phyloP scores from a whole-genome alignment of 1,140 invertebrate genomes.

The Aphaenogaster rudis region DNA sequence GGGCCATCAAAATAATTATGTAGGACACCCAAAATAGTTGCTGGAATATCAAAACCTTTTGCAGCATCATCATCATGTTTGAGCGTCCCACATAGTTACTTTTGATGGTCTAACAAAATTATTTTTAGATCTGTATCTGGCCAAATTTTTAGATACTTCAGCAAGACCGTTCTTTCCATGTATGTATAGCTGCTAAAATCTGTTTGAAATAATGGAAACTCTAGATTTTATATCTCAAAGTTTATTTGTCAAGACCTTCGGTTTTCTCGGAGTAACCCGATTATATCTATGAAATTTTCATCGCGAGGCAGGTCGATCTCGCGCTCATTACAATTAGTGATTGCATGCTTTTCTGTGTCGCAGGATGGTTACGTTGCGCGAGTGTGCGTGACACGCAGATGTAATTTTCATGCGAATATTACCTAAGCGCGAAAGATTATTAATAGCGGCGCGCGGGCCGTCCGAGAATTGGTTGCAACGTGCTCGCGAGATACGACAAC shows the following conservation, averaged over 20 bases:
- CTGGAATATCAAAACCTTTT: too few relatives aligned
- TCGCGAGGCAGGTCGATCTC: neutral
- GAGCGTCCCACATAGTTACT: too few relatives aligned
- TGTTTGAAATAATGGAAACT: neutral
- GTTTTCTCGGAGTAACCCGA: neutral
- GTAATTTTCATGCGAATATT: conserved; percentile 42
- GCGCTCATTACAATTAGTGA: neutral
- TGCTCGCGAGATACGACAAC: conserved; percentile 6
- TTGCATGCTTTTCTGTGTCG: neutral
- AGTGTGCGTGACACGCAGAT: conserved; percentile 18
- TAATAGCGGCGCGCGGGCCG: conserved; percentile 54
- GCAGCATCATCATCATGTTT: too few relatives aligned
- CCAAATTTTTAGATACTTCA: too few relatives aligned
- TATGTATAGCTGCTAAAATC: neutral
- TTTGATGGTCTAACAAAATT: too few relatives aligned
- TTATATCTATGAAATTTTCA: conserved; percentile 12
- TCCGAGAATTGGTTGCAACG: neutral
- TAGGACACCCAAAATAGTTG: too few relatives aligned
- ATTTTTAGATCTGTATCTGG: too few relatives aligned
- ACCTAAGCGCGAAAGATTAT: conserved; percentile 65
- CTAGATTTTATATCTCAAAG: neutral
- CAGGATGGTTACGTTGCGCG: neutral
- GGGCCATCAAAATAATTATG: too few relatives aligned
- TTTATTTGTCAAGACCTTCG: neutral
- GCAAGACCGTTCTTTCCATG: too few relatives aligned